A percentile compares a stretch with the other conserved stretches of the same genome.
These are phyloP conservation scores for Setophaga petechia DNA, from an alignment of 2,113 vertebrate species.

Conservation along the genomic window DNA sequence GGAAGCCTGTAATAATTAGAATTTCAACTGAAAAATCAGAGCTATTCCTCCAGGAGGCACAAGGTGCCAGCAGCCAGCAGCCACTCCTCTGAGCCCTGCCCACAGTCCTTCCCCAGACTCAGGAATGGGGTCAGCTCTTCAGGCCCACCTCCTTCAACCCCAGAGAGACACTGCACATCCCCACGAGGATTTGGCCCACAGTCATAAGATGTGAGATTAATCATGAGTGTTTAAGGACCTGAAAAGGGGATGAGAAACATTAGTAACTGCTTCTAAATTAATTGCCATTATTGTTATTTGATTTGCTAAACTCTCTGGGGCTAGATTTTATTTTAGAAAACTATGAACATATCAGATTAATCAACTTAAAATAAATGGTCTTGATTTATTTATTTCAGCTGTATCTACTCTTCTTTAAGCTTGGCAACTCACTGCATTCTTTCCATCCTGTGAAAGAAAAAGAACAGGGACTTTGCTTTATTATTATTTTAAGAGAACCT, in stretches of 20 bases:
- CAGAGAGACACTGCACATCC: neutral
- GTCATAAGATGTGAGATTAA: neutral
- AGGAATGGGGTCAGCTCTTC: neutral
- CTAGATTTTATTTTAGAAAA: constrained; percentile 49
- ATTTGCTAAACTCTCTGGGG: constrained; percentile 29
- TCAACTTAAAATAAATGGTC: constrained; percentile 51
- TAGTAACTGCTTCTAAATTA: constrained; percentile 36
- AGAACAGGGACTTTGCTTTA: neutral
- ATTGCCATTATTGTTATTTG: constrained; percentile 28
- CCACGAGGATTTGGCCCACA: neutral
- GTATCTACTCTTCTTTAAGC: constrained; percentile 31
- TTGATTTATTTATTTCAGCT: constrained; percentile 59
- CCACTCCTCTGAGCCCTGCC: neutral
- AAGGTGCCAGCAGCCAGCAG: neutral
- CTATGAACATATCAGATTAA: constrained; percentile 38
- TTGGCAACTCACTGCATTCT: constrained; percentile 39
- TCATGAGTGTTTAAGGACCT: neutral
- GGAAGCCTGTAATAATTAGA: neutral
- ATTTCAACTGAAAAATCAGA: neutral
- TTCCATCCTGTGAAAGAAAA: constrained; percentile 38
- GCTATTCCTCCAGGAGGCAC: neutral
- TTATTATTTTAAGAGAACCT: constrained; percentile 23
- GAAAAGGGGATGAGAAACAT: constrained; percentile 16
- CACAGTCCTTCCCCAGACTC: accelerated
- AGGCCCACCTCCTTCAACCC: neutral